Base-by-base conservation (phyloP, 2,888 invertebrate species). In the Parnassius glacialis region DNA sequence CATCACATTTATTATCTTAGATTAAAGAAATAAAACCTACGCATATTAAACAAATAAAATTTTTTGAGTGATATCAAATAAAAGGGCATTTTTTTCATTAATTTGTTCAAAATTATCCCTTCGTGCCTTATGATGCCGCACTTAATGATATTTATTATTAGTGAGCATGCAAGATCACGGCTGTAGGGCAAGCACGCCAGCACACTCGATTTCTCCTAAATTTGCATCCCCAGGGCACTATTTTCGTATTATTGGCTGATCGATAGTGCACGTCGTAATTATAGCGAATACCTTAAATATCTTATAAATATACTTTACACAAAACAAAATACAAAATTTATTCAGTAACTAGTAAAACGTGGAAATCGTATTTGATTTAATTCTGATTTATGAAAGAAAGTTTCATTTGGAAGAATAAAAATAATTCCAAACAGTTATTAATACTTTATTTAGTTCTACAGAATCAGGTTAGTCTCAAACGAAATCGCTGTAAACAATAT, bases 191-290 rank as follows among this genome's bases (percentile, higher is more conserved):
- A 75, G 81, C 87, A 87, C 86, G 86, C 87, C 83, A 83, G 77
- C 76, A 80, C 79, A 80, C 80, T 80, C 83, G 83, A 90, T 89
- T 89, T 87, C 84, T 79, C 85, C 88, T 90, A 89, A 90, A 90
- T 90, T 90, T 79, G 75, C 82, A 73, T 74, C 90, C 85, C 72
- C 76, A 75, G 85, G 89, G 85, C 83, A 77, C 79, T 84, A 83
- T 83, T 75, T 79, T 72, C 77, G 79, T 84, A 84, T 87, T 87
- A 87, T 83, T 84, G 82, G 78, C 79, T 79, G 87, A 89, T 90
- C 87, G 87, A 89, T 88, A 86, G 83, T 83, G 83, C 86, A 87
- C 87, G 86, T 90, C 84, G 79, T 83, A 85, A 87, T 87, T 82
- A 84, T 81, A 79, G 81, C 74, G 74, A 78, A 73, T 75, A 73